These are phyloP conservation scores for Cheilinus undulatus DNA, from an alignment of 2,113 vertebrate species.

Conservation along the genomic window DNA sequence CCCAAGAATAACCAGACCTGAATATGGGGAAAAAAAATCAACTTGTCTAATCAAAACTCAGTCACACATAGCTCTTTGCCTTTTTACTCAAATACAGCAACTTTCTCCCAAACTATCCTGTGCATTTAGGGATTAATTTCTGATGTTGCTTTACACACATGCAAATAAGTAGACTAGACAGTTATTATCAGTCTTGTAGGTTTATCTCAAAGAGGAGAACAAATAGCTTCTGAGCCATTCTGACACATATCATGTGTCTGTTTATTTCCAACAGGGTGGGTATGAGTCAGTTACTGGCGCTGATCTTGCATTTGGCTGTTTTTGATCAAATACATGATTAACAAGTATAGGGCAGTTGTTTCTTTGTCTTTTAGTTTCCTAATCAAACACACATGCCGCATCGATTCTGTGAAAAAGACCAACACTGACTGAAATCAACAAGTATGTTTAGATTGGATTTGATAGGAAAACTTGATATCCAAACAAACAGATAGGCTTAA, in stretches of 20 bases:
- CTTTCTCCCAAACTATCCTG: no score
- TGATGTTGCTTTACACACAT: no score
- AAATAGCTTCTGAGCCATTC: no score
- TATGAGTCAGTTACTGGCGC: conserved; percentile 41
- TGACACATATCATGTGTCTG: conserved; percentile 3
- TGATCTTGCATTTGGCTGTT: neutral
- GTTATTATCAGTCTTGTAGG: no score
- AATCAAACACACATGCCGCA: conserved; percentile 40
- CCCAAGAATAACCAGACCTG: no score
- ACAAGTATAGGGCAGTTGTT: conserved; percentile 23
- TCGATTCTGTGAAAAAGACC: conserved; percentile 9
- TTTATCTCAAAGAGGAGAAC: no score
- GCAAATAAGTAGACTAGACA: no score
- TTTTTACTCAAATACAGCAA: no score
- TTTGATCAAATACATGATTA: conserved; percentile 21
- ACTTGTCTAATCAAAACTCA: no score
- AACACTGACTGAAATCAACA: conserved; percentile 13
- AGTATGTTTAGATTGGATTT: neutral
- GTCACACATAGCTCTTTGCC: no score
- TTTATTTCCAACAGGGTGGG: conserved; percentile 31
- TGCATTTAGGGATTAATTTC: no score
- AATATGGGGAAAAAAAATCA: no score
- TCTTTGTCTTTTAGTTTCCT: conserved; percentile 28
- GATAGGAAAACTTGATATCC: neutral
- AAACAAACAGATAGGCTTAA: conserved; percentile 7